A percentile compares a stretch with the other conserved stretches of the same genome.
Conservation (phyloP, 2,797 vertebrate species). For the Coilia nasus region DNA sequence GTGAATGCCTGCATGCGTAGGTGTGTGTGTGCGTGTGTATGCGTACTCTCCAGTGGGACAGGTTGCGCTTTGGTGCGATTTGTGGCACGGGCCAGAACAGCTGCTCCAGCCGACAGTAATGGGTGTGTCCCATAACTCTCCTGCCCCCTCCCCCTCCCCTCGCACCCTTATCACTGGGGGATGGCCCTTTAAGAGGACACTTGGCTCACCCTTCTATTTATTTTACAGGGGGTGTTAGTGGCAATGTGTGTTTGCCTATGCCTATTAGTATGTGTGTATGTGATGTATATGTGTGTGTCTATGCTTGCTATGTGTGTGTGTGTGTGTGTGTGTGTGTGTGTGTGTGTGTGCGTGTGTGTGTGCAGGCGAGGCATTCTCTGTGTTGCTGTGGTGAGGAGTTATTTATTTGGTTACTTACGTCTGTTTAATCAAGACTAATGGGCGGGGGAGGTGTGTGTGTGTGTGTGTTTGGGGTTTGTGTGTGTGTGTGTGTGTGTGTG, state of each 20-base stretch:
- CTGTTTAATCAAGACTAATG: conserved; percentile 76
- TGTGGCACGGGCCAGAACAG: conserved; percentile 53
- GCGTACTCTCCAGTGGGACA: not conserved
- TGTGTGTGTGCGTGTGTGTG: conserved; percentile 34
- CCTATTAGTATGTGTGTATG: not conserved
- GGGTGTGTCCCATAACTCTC: conserved; percentile 60
- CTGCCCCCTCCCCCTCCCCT: conserved; percentile 36
- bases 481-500: conserved; percentile 29
- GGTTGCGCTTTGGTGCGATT: not conserved
- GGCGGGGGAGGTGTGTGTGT: conserved; percentile 48
- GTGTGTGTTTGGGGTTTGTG: conserved; percentile 41
- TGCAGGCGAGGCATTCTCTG: conserved; percentile 36
- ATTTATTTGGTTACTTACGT: conserved; percentile 68
- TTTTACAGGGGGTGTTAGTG: conserved; percentile 45
- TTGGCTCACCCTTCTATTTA: conserved; percentile 63
- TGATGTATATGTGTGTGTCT: not conserved
- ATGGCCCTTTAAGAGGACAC: conserved; percentile 67
- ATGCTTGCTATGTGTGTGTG: not conserved
- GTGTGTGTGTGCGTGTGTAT: not conserved
- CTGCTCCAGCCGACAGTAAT: conserved; percentile 69
- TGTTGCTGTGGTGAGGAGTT: conserved; percentile 52
- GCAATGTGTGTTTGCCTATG: not conserved
- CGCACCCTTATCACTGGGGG: conserved; percentile 69
- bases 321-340: conserved; percentile 18
- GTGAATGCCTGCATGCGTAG: not conserved